A percentile compares a stretch with the other conserved stretches of the same genome.
These are phyloP conservation scores for Pseudopodoces humilis DNA, from an alignment of 2,113 vertebrate species.

Conservation along the genomic window DNA sequence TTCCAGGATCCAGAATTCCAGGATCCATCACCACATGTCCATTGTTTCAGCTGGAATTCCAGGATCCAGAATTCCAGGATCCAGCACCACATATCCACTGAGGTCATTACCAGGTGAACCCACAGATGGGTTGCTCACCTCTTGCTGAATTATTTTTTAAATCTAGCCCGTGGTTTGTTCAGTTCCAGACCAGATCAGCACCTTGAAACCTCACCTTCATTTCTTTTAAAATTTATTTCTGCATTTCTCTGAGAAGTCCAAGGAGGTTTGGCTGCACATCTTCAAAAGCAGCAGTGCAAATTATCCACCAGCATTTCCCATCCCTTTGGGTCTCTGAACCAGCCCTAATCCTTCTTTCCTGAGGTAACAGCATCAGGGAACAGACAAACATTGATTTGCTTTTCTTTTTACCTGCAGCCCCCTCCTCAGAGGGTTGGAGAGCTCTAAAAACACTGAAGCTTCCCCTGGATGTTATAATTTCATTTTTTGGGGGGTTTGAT, in stretches of 20 bases:
- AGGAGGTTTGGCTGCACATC: background rate
- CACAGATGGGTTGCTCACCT: background rate
- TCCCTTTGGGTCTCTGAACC: background rate
- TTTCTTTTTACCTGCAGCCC: background rate
- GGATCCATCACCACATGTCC: background rate
- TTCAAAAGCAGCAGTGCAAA: background rate
- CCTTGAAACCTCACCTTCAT: background rate
- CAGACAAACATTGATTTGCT: background rate
- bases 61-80: accelerated
- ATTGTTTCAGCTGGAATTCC: background rate
- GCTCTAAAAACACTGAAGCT: accelerated
- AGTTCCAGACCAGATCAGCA: background rate
- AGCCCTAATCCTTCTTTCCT: background rate
- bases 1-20: accelerated
- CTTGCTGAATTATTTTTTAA: background rate
- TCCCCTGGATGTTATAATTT: background rate
- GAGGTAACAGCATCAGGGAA: background rate
- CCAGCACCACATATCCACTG: background rate
- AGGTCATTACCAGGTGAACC: background rate
- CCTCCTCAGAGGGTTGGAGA: background rate
- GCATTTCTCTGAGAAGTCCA: background rate
- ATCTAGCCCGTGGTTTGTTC: background rate
- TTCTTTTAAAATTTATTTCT: background rate
- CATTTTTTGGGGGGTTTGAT: accelerated
- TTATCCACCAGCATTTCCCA: background rate